A percentile compares a stretch with the other conserved stretches of the same genome.
These are phyloP conservation scores for Cyclura pinguis DNA, from an alignment of 2,797 vertebrate species.

Conservation along the genomic window DNA sequence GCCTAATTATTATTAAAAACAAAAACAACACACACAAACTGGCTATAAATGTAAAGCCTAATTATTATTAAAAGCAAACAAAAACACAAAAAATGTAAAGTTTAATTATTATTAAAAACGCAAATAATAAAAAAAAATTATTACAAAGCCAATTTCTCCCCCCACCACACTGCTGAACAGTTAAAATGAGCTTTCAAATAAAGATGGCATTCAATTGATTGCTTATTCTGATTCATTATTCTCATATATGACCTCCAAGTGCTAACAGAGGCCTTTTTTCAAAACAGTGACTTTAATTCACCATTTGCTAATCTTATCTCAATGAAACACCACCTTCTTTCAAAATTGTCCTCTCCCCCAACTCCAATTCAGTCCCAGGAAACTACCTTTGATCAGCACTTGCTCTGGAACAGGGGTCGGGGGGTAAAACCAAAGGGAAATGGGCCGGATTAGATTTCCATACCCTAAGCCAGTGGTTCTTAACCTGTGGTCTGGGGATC, in stretches of 20 bases:
- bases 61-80: not conserved
- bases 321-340: not conserved
- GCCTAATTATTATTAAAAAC: no score
- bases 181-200: not conserved
- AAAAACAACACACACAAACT: not conserved
- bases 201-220: not conserved
- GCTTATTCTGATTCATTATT: no score
- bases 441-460: not conserved
- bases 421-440: no score
- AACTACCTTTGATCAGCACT: no score
- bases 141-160: not conserved
- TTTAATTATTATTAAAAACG: no score
- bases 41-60: not conserved
- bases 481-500: no score
- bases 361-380: no score
- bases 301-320: not conserved
- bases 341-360: not conserved
- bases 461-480: not conserved
- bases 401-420: no score
- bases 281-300: not conserved
- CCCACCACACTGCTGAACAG: not conserved
- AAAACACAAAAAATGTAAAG: not conserved
- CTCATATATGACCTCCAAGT: not conserved
- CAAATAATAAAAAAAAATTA: no score
- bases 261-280: not conserved